Percentiles rank a stretch among this genome's conserved stretches.
phyloP scores from a whole-genome alignment of 2,888 invertebrate genomes.

The Athetis lepigone region DNA sequence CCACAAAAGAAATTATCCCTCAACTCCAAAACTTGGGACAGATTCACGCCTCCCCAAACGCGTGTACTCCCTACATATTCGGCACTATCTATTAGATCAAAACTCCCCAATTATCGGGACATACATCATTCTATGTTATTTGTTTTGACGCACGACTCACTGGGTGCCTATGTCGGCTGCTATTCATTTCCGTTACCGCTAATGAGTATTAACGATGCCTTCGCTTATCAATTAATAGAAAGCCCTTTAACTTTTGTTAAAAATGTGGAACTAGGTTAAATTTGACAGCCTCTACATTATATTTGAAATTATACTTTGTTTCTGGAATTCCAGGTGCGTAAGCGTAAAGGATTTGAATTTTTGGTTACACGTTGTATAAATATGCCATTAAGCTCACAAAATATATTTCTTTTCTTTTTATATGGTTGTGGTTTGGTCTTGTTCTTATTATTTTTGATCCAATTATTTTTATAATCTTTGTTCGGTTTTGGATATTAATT shows the following conservation, averaged over 20 bases:
- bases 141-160: conserved; percentile 80
- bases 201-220: conserved; percentile 63
- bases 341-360: background rate
- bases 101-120: conserved; percentile 83
- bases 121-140: conserved; percentile 85
- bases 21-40: conserved; percentile 11
- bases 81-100: conserved; percentile 76
- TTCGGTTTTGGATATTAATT: no score
- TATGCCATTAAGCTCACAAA: no score
- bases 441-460: no score
- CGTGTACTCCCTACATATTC: conserved; percentile 64
- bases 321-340: background rate
- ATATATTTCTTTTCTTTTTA: background rate
- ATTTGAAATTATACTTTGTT: conserved; percentile 11
- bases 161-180: conserved; percentile 51
- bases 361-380: conserved; percentile 6
- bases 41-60: conserved; percentile 18
- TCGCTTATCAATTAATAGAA: conserved; percentile 58
- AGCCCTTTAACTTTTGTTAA: conserved; percentile 33
- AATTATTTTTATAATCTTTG: no score
- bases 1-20: background rate
- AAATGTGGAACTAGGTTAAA: conserved; percentile 46
- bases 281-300: conserved; percentile 22
- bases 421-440: no score
- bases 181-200: conserved; percentile 64